Base-by-base conservation (phyloP, 2,888 invertebrate genomes). In the Torymus auratus region DNA sequence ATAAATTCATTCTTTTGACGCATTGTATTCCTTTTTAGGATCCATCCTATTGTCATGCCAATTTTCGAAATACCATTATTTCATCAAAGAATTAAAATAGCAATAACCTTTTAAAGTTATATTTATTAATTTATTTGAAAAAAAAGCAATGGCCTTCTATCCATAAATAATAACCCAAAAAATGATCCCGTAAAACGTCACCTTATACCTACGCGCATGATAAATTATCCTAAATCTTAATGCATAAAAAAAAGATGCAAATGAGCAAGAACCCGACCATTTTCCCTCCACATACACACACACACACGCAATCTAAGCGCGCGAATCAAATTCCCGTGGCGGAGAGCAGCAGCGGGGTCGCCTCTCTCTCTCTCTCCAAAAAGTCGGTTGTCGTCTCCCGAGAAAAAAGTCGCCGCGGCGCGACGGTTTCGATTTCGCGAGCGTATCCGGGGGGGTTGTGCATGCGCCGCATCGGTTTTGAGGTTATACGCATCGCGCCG, bases 391-490 rank as follows among this genome's bases (percentile, higher is more conserved):
- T 53, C 65, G n/a, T 65, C 41, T 41, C n/a, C n/a, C 41, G 23
- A 73, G 50, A 41, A 15, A 74, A 23, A 52, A 75, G 28, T n/a
- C 58, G 74, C 17, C 13, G 58, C 56, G 11, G 53, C 61, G 17
- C 65, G 71, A 23, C 53, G 77, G 70, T 71, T 71, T 78, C 77
- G 77, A 78, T 71, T 78, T 71, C 77, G 77, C 77, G 3, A 28
- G 28, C 28, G 71, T 69, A 69, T 78, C 77, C 77, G 77, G 70
- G 41, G 55, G 23, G 52, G 41, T 41, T 12, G 58, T 15, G 17
- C 70, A n/a, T 58, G 15, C 11, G 14, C 10, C 13, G 75, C 68
- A 69, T 76, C 69, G 62, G 69, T 76, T 69, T 76, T 75, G 68
- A 75, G 75, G 56, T 65, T 73, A 56, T 28, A 56, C 53, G 60